Evolutionary conservation across 2,113 vertebrate species (phyloP).

Genomic region (Dasyurus viverrinus): DNA sequence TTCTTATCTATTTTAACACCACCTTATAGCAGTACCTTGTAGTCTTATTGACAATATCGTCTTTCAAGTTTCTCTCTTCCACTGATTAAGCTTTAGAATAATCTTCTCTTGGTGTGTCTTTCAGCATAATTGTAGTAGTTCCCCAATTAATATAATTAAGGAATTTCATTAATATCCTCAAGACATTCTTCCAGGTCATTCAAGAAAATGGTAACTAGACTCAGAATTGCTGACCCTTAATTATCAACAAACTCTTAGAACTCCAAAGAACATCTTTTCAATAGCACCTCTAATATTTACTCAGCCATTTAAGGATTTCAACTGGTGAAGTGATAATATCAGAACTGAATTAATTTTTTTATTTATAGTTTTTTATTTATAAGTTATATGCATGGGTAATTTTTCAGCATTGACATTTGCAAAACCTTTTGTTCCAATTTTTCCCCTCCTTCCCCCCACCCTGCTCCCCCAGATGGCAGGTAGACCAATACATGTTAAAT

Average conservation of each 20-base stretch:
- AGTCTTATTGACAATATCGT: not conserved
- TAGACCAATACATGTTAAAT: too few relatives aligned
- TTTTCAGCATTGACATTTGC: too few relatives aligned
- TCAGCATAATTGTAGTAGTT: conserved; percentile 29
- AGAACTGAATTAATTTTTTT: conserved; percentile 23
- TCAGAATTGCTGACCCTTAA: conserved; percentile 23
- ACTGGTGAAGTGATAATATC: conserved; percentile 46
- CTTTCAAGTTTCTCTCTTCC: conserved; percentile 20
- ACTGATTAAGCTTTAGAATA: conserved; percentile 42
- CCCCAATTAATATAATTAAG: conserved; percentile 37
- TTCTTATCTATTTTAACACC: conserved; percentile 21
- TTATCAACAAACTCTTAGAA: conserved; percentile 43
- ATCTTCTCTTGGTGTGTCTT: conserved; percentile 49
- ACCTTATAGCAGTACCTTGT: not conserved
- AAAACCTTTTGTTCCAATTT: too few relatives aligned
- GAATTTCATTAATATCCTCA: conserved; percentile 52
- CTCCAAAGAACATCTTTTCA: conserved; percentile 43
- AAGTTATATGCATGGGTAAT: too few relatives aligned
- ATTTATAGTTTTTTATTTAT: too few relatives aligned
- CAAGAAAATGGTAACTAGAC: conserved; percentile 53
- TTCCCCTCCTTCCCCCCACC: too few relatives aligned
- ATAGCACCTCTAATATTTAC: conserved; percentile 39
- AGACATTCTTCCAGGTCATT: conserved; percentile 47
- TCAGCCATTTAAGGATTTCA: conserved; percentile 52
- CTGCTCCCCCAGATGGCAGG: too few relatives aligned